Evolutionary conservation across 1,140 invertebrate species (phyloP), one percentile per base, ranked within the genome.

Genomic region (Drosophila quadrilineata): DNA sequence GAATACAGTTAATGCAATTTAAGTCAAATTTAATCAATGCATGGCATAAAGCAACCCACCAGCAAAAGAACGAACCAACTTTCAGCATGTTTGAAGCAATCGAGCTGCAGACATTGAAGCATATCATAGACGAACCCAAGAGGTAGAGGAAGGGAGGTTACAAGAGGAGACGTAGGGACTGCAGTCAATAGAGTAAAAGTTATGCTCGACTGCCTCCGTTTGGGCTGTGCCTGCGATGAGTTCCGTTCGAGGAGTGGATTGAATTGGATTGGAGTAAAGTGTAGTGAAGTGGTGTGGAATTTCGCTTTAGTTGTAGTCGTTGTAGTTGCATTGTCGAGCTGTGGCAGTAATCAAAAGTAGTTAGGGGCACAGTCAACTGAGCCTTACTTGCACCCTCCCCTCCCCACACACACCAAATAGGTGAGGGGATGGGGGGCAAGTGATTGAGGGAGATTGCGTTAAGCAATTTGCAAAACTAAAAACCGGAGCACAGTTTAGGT

Each of bases 1-100:
- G 52, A 41, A 58, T 36, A 58, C 50, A 52, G 64, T 56, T 75
- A 79, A 75, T 79, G 74, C 77, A 85, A 71, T 85, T 79, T 74
- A 68, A 85, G 74, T 85, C 75, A 65, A 85, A 85, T 85, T 85
- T 85, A 85, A 85, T 85, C 79, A 85, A 85, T 85, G 79, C 79
- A 64, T 68, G 57, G 66, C 69, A 70, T 66, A 84, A 77, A 60
- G 60, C 49, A 28, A 46, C 48, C 57, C 29, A 41, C 36, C 70
- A 38, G 41, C 36, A 49, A 52, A 50, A 35, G 36, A 52, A 62
- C 65, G 26, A 36, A 52, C 40, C 48, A 84, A 84, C 73, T 84
- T 85, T 84, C 26, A 35, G 57, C 62, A 79, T 73, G 52, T 71
- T 53, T 58, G 53, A 75, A 71, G 66, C 76, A 76, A 76, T 82